Base-by-base conservation (phyloP, 1,140 invertebrate species). In the Berghia stephanieae region DNA sequence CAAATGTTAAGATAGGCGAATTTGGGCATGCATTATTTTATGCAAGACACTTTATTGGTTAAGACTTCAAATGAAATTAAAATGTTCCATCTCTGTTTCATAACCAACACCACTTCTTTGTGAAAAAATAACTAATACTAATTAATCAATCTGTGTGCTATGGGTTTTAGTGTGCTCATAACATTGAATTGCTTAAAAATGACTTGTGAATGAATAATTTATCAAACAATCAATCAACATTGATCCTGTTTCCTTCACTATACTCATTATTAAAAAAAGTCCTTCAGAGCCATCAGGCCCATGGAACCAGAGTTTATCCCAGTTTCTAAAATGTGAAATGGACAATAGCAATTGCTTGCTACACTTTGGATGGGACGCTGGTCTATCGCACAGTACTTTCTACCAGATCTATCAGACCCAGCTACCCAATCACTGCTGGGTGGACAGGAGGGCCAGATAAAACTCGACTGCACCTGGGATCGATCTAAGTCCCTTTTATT, bases 181-280 rank as follows among this genome's bases (percentile, higher is more conserved):
- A 10, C 10, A 49, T 10, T 13, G n/a, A 49, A 49, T n/a, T 13
- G 46, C n/a, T 49, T 49, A 13, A 49, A 10, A 13, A 49, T n/a
- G 10, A n/a, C 10, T 49, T 13, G 46, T 49, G 46, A 49, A 52
- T 49, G 31, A 31, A 68, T 34, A 68, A 34, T 68, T 42, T 10
- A 68, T 68, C 66, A 68, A 68, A 68, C 36, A 68, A 34, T 38
- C 13, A 34, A 16, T n/a, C n/a, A 34, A 34, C n/a, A 52, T 52
- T 52, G 24, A 16, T 52, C 49, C 49, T 52, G 49, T 24, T 21
- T 52, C 24, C 24, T 52, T 52, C 49, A 52, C 18, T 21, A 21
- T 24, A 21, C 2, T 52, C 16, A 2, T 24, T 2, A 52, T 52
- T 21, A 57, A 21, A 57, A n/a, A 57, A 57, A 2, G 34, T 3